A percentile compares a stretch with the other conserved stretches of the same genome.
phyloP scores from a whole-genome alignment of 2,888 invertebrate genomes.

The Melinaea menophilus region DNA sequence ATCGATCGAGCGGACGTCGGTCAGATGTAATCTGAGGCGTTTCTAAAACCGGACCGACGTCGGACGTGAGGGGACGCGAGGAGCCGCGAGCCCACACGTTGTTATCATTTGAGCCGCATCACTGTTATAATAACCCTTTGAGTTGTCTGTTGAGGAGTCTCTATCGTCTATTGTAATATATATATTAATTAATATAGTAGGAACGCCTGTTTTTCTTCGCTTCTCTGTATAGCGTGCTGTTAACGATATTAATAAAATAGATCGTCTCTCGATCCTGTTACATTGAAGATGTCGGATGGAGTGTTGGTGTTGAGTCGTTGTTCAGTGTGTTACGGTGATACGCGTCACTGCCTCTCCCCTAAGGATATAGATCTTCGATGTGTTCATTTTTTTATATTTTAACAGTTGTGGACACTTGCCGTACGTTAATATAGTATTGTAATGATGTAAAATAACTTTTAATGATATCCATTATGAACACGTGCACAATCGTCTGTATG shows the following conservation, averaged over 20 bases:
- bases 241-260: conserved; percentile 41
- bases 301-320: conserved; percentile 42
- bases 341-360: conserved; percentile 60
- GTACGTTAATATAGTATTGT: conserved; percentile 35
- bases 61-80: no score
- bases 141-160: conserved; percentile 76
- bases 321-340: conserved; percentile 46
- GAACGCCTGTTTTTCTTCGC: conserved; percentile 66
- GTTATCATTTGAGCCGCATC: conserved; percentile 69
- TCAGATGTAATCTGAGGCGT: conserved; percentile 70
- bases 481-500: conserved; percentile 62
- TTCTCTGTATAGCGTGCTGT: conserved; percentile 60
- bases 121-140: conserved; percentile 72
- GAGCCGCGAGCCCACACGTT: conserved; percentile 37
- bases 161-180: conserved; percentile 76
- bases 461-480: neutral
- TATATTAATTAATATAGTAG: conserved; percentile 67
- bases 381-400: conserved; percentile 62
- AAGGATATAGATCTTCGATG: conserved; percentile 51
- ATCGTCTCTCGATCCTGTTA: conserved; percentile 53
- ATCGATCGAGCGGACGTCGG: conserved; percentile 37
- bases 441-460: neutral
- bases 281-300: conserved; percentile 47
- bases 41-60: conserved; percentile 57
- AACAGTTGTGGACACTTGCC: conserved; percentile 51